Evolutionary conservation across 2,113 vertebrate species (phyloP), one percentile per base, ranked within the genome.

Genomic region (Lagopus leucura): DNA sequence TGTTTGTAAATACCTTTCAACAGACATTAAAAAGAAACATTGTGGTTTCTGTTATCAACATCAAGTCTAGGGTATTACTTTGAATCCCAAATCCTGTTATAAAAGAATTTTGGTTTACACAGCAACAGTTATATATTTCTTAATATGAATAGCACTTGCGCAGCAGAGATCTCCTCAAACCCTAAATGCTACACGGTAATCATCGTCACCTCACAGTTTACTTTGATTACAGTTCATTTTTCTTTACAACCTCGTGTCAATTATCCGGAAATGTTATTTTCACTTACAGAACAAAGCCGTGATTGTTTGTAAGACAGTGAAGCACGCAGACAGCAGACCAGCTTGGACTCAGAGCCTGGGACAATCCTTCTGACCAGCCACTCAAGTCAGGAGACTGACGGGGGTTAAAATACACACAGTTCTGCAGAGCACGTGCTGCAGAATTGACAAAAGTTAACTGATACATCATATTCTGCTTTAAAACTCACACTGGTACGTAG

Each of bases 221-320:
- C 76, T 91, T 67, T 60, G 47, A 57, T 1, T 22, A 22, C 8
- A 47, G 43, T 91, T 75, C 10, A 34, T 76, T 90, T 57, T 92
- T 54, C 45, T 64, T 73, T 88, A 13, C 93, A 73, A 57, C 60
- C 57, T 73, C 30, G 42, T 38, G 76, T 86, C 83, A 84, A 81
- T 90, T 90, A 94, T 78, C 73, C 78, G 61, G 80, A 92, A 92
- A 81, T 60, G 70, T 93, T 86, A 81, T 83, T 93, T 90, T 92
- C 92, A 72, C 61, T 93, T 75, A 77, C 34, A 74, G 88, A 88
- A 96, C 88, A 96, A 78, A 88, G 57, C 43, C 71, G 48, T 60
- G 78, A 86, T 43, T 96, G 83, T 93, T 69, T 72, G 43, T 61
- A 78, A 78, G 93, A 94, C 93, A 96, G 94, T 86, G 88, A 83